Percentiles rank a stretch among this genome's conserved stretches.
Conservation (phyloP, 2,113 vertebrate species). For the Hypocryptadius cinnamomeus region DNA sequence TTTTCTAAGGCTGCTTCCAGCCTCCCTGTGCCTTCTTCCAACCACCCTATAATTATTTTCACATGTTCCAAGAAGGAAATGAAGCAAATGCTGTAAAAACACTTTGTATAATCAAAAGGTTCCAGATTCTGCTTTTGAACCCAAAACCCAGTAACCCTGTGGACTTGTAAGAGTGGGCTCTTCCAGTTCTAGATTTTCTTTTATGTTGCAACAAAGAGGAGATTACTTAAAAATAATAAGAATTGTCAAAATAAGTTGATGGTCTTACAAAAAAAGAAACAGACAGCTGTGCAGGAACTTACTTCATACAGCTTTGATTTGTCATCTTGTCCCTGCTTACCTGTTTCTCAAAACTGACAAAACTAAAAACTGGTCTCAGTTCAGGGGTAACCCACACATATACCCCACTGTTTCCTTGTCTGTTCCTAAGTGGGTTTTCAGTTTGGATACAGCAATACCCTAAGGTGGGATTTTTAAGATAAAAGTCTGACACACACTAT, state of each 20-base stretch:
- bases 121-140: neutral
- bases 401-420: neutral
- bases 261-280: neutral
- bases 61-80: neutral
- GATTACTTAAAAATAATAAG: neutral
- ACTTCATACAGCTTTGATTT: neutral
- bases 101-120: neutral
- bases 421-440: neutral
- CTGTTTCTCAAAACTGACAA: neutral
- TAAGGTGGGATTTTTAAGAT: neutral
- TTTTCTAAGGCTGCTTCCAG: neutral
- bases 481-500: neutral
- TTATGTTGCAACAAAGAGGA: neutral
- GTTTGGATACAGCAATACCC: neutral
- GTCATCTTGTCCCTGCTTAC: neutral
- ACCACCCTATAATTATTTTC: neutral
- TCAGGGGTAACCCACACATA: neutral
- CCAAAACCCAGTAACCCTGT: neutral
- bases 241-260: neutral
- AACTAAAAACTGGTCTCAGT: neutral
- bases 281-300: neutral
- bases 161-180: neutral
- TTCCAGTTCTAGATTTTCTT: neutral
- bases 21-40: neutral
- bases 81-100: neutral